Percentiles rank a stretch among this genome's conserved stretches.
These are phyloP conservation scores for Apis cerana DNA, from an alignment of 1,140 invertebrate genomes.

Conservation along the genomic window DNA sequence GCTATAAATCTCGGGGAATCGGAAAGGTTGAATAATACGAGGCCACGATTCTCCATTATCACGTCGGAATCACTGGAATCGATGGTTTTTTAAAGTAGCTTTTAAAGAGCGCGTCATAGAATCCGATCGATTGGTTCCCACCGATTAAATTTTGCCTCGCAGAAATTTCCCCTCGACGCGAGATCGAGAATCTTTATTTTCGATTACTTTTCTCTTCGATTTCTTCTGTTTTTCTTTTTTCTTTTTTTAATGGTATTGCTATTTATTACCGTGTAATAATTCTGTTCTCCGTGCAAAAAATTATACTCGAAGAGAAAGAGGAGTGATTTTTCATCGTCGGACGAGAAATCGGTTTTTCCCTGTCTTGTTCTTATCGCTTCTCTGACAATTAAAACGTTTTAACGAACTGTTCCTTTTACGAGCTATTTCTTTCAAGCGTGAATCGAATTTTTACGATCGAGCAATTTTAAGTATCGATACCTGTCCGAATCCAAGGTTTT, in stretches of 20 bases:
- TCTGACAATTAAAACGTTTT: background rate
- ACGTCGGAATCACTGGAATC: slow-evolving; percentile 29
- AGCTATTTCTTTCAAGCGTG: background rate
- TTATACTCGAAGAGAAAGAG: background rate
- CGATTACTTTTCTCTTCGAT: slow-evolving; percentile 4
- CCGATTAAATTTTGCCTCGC: slow-evolving; percentile 44
- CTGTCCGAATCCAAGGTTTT: background rate
- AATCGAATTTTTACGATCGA: too few species aligned
- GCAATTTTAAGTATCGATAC: background rate
- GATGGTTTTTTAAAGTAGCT: slow-evolving; percentile 39
- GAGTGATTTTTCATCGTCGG: background rate
- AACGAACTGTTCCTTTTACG: background rate
- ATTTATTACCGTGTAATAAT: background rate
- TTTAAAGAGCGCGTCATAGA: slow-evolving; percentile 16
- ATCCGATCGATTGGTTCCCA: slow-evolving; percentile 2
- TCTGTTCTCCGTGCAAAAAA: background rate
- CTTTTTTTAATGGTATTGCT: background rate
- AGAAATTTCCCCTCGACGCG: slow-evolving; percentile 1
- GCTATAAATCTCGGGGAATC: slow-evolving; percentile 56
- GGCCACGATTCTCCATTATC: slow-evolving; percentile 43
- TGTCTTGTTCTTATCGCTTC: background rate
- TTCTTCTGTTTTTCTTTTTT: slow-evolving; percentile 2
- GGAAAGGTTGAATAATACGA: slow-evolving; percentile 11
- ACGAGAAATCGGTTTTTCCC: too few species aligned
- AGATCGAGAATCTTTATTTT: background rate